Evolutionary conservation across 1,140 invertebrate species (phyloP), one percentile per base, ranked within the genome.

Genomic region (Scaptomyza graminum): DNA sequence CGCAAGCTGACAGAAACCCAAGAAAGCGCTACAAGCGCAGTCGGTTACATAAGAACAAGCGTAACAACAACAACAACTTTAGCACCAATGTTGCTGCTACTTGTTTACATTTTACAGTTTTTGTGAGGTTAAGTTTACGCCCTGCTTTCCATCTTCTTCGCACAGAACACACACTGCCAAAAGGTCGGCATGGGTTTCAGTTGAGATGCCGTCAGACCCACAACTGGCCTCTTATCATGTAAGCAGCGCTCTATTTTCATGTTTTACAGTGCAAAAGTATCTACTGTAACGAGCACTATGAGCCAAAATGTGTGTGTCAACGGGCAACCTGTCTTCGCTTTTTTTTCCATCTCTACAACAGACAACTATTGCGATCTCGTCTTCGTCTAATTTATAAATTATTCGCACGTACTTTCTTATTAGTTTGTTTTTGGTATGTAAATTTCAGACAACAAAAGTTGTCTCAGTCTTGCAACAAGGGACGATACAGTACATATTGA

Each of bases 331-430:
- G 12, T 12, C 12, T n/a, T n/a, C 12, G 4, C 12, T 5, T 41
- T n/a, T 41, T n/a, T 41, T 57, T n/a, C n/a, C 28, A 28, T 28
- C 28, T 28, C 41, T 13, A 11, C 22, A n/a, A 12, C 37, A 37
- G 34, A 9, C 8, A 37, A 11, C 34, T 37, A 37, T 60, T 67
- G 16, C 55, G 13, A 13, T 22, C 66, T 50, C 41, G 39, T 41
- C 39, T 54, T 56, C 62, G 54, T 78, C 57, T 83, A 78, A 82
- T 78, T 82, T 83, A 66, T 69, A 76, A 83, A 84, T 83, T 83
- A 79, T 85, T 85, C 60, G 59, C 80, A 84, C 76, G 72, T 84
- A 85, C 80, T 85, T 83, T 84, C 67, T 79, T 83, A 83, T 84
- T 81, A 76, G 73, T 81, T 81, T 78, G 79, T 72, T 82, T 55